phyloP scores from a whole-genome alignment of 2,888 invertebrate genomes.

The Eupithecia dodoneata region DNA sequence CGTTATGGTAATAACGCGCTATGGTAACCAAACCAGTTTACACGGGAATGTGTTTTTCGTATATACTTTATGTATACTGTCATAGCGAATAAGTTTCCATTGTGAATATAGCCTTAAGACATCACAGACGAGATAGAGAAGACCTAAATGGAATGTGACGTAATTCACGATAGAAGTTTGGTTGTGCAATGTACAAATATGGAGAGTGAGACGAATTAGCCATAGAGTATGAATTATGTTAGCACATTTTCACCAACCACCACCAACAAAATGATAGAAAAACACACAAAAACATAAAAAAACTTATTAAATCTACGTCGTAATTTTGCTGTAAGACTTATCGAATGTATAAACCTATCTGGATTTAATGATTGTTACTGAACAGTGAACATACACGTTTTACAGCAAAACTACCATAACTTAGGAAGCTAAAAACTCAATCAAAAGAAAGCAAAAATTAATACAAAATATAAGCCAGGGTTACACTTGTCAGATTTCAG shows the following conservation, averaged over 20 bases:
- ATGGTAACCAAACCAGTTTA: background rate
- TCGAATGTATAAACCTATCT: background rate
- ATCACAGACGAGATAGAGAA: constrained; percentile 1
- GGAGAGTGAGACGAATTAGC: constrained; percentile 72
- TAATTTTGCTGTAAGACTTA: constrained; percentile 38
- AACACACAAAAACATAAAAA: constrained; percentile 42
- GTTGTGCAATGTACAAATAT: constrained; percentile 20
- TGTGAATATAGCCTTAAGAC: constrained; percentile 6
- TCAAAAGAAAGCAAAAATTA: constrained; percentile 48
- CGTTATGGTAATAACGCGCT: no score
- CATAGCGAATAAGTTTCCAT: background rate
- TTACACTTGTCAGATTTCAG: constrained; percentile 49
- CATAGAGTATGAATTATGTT: constrained; percentile 83
- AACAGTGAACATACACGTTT: constrained; percentile 34
- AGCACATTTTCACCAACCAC: constrained; percentile 85
- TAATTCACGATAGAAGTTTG: constrained; percentile 20
- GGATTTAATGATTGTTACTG: constrained; percentile 7
- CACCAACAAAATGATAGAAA: constrained; percentile 67
- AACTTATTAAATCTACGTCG: constrained; percentile 15
- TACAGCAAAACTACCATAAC: constrained; percentile 36
- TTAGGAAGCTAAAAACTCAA: constrained; percentile 47
- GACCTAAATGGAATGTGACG: constrained; percentile 4
- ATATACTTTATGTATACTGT: background rate
- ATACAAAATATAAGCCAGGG: constrained; percentile 47
- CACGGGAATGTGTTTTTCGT: background rate